phyloP scores from a whole-genome alignment of 2,113 vertebrate species.

The Montifringilla adamsi region DNA sequence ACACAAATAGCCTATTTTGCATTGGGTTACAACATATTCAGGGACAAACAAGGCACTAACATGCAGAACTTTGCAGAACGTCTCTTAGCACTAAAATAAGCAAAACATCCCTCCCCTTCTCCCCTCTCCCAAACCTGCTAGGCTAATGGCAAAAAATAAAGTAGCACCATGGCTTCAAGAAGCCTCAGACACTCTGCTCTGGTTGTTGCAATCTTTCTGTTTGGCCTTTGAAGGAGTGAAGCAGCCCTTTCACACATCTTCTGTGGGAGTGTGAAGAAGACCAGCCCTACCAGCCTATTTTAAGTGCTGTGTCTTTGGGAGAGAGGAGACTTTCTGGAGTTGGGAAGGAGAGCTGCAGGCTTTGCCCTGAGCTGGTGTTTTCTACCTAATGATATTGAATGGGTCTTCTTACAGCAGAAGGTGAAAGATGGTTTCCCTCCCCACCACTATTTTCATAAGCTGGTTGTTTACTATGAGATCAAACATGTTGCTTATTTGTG shows the following conservation, averaged over 20 bases:
- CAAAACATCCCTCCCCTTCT: accelerated
- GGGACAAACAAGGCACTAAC: not conserved
- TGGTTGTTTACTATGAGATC: not conserved
- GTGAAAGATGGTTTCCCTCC: not conserved
- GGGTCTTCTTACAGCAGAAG: not conserved
- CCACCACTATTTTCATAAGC: not conserved
- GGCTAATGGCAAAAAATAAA: not conserved
- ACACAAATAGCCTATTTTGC: not conserved
- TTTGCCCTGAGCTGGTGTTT: not conserved
- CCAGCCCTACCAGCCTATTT: not conserved
- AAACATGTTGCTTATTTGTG: not conserved
- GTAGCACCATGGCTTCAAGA: not conserved
- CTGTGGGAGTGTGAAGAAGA: not conserved
- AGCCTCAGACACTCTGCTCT: not conserved
- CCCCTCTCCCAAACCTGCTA: not conserved
- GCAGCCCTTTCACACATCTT: constrained; percentile 17
- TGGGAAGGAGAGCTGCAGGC: not conserved
- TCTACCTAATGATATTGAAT: not conserved
- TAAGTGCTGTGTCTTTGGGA: not conserved
- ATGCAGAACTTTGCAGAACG: not conserved
- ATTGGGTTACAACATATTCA: not conserved
- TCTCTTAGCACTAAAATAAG: not conserved
- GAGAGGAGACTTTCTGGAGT: not conserved
- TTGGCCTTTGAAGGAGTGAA: constrained; percentile 26
- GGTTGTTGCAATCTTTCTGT: constrained; percentile 18